Evolutionary conservation across 1,140 invertebrate genomes (phyloP), one percentile per base, ranked within the genome.

Genomic region (Bombus superbus): DNA sequence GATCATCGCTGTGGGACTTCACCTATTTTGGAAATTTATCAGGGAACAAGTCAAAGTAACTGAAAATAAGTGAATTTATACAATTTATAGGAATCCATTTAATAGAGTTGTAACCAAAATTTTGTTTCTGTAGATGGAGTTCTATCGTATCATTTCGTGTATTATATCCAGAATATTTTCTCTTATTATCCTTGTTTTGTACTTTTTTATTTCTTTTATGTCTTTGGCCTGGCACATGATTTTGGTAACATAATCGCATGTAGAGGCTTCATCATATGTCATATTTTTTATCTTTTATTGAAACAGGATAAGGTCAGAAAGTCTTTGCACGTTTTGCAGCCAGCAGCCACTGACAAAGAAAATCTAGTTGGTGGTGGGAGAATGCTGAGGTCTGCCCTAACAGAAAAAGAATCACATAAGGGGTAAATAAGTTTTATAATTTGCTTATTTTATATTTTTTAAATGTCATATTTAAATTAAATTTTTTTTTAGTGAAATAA

Each of bases 261-360:
- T n/a, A 18, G 13, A 57, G 3, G 71, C 68, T 80, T 73, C 3
- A 42, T 25, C 32, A 28, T 71, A 40, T 40, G 38, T 80, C 38
- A 75, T 79, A 40, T 32, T 57, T 78, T 69, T 83, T 87, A 10
- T 85, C 75, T 91, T 87, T 83, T 75, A 90, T 83, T 76, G 25
- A 88, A 89, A 83, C 89, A 94, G 93, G 93, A 93, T 86, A 95
- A 94, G 90, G 73, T 91, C 82, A 94, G 96, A 90, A 96, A 96
- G 94, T 96, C 96, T 71, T 95, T 97, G 35, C 96, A 96, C 94
- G 95, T 95, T 80, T 91, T 97, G 75, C 97, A 97, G 93, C 96
- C 95, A 83, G 94, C 96, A 68, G 96, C 96, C 74, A 95, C 93
- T 25, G 96, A 97, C 88, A 96, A 96, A 89, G 96, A 97, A 94